These are phyloP conservation scores for Blastobasis adustella DNA, from an alignment of 2,888 invertebrate species.

Conservation along the genomic window DNA sequence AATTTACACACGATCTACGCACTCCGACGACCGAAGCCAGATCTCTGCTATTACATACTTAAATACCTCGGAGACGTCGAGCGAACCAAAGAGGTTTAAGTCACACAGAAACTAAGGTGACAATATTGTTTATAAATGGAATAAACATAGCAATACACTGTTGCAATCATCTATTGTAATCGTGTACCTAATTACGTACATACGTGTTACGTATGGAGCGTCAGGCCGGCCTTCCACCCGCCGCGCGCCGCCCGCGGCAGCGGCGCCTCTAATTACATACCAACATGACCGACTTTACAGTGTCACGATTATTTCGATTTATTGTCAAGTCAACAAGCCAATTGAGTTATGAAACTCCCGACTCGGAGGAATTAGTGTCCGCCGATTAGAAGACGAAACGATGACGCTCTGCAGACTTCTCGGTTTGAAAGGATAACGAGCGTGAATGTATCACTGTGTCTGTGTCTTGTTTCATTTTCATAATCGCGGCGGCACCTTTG, in stretches of 20 bases:
- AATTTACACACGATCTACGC: slow-evolving; percentile 36
- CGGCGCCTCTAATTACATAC: slow-evolving; percentile 60
- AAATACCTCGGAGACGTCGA: not conserved
- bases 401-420: too few relatives aligned
- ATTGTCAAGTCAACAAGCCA: slow-evolving; percentile 42
- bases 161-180: not conserved
- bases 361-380: not conserved
- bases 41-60: not conserved
- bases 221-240: too few relatives aligned
- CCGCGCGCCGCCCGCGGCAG: slow-evolving; percentile 1
- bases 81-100: slow-evolving; percentile 20
- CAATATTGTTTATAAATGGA: too few relatives aligned
- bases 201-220: too few relatives aligned
- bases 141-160: not conserved
- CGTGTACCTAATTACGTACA: too few relatives aligned
- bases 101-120: too few relatives aligned
- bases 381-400: not conserved
- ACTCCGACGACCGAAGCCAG: not conserved
- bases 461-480: too few relatives aligned
- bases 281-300: slow-evolving; percentile 55
- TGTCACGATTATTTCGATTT: slow-evolving; percentile 48
- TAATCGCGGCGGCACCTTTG: too few relatives aligned
- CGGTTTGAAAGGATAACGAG: too few relatives aligned
- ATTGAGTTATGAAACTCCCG: slow-evolving; percentile 8
- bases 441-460: too few relatives aligned